Conservation (phyloP, 1,140 invertebrate genomes). For the Pseudomyrmex gracilis region DNA sequence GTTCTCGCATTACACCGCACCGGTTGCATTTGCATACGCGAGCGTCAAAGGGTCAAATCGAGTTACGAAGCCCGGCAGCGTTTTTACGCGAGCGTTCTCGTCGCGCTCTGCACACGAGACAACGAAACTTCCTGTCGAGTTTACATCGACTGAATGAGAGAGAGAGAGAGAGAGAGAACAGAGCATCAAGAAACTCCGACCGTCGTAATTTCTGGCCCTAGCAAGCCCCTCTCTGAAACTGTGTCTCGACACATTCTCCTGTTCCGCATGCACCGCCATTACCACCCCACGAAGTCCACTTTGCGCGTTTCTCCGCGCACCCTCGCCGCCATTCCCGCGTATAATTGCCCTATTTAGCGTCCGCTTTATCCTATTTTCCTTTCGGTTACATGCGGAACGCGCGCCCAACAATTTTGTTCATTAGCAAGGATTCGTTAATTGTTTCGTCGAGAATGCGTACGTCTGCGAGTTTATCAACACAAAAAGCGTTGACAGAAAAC, state of each 20-base stretch:
- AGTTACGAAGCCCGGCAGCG: conserved; percentile 56
- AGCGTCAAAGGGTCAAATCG: conserved; percentile 59
- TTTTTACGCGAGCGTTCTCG: conserved; percentile 37
- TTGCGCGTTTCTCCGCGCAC: conserved; percentile 50
- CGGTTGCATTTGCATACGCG: conserved; percentile 56
- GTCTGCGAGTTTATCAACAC: not conserved
- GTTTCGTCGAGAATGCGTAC: conserved; percentile 53
- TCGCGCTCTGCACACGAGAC: conserved; percentile 10
- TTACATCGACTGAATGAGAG: not conserved
- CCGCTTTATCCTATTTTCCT: conserved; percentile 74
- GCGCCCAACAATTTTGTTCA: conserved; percentile 70
- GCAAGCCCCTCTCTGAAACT: conserved; percentile 25
- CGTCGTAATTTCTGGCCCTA: conserved; percentile 49
- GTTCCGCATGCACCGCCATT: conserved; percentile 24
- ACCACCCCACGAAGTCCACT: conserved; percentile 59
- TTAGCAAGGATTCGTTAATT: conserved; percentile 72
- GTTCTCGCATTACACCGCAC: conserved; percentile 32
- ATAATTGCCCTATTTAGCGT: conserved; percentile 73
- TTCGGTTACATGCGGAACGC: conserved; percentile 74
- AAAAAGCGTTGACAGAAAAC: not conserved
- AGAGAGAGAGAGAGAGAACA: conserved; percentile 7
- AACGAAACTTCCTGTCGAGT: conserved; percentile 20
- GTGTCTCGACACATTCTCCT: conserved; percentile 38
- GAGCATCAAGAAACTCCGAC: conserved; percentile 41
- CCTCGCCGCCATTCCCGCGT: conserved; percentile 58